Evolutionary conservation across 1,140 invertebrate genomes (phyloP).

Genomic region (Sitobion miscanthi): DNA sequence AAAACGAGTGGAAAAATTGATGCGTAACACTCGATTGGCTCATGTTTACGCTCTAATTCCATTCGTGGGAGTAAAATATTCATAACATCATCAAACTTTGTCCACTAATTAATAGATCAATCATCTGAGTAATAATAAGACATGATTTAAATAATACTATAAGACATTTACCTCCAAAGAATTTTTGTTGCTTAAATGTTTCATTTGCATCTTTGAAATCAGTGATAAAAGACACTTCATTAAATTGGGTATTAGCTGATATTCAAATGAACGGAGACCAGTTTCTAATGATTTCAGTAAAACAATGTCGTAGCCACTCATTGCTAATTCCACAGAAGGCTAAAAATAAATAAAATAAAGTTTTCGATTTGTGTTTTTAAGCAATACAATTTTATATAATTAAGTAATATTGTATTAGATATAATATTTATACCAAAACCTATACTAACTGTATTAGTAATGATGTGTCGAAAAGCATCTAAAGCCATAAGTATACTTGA

Average conservation of each 20-base stretch:
- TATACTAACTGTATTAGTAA: conserved; percentile 48
- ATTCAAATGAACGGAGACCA: conserved; percentile 2
- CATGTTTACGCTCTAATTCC: conserved; percentile 39
- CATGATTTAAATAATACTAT: not conserved
- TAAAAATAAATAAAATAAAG: conserved; percentile 4
- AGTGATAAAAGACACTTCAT: conserved; percentile 20
- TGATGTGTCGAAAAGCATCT: conserved; percentile 44
- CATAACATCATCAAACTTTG: conserved; percentile 50
- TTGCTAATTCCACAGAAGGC: conserved; percentile 35
- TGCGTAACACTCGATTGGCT: conserved; percentile 11
- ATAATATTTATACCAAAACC: not conserved
- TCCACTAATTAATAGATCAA: conserved; percentile 46
- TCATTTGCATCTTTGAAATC: conserved; percentile 48
- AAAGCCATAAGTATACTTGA: conserved; percentile 17
- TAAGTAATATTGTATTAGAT: not conserved
- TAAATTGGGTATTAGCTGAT: conserved; percentile 29
- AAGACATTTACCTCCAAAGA: conserved; percentile 13
- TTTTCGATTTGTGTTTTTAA: not conserved
- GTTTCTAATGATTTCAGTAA: conserved; percentile 25
- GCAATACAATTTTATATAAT: not conserved
- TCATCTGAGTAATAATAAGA: not conserved
- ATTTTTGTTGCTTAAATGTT: conserved; percentile 48
- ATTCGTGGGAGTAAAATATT: conserved; percentile 45
- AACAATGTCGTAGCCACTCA: conserved; percentile 42
- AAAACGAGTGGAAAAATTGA: conserved; percentile 36